phyloP scores from a whole-genome alignment of 2,797 vertebrate species.

The Cichlasoma orientale region DNA sequence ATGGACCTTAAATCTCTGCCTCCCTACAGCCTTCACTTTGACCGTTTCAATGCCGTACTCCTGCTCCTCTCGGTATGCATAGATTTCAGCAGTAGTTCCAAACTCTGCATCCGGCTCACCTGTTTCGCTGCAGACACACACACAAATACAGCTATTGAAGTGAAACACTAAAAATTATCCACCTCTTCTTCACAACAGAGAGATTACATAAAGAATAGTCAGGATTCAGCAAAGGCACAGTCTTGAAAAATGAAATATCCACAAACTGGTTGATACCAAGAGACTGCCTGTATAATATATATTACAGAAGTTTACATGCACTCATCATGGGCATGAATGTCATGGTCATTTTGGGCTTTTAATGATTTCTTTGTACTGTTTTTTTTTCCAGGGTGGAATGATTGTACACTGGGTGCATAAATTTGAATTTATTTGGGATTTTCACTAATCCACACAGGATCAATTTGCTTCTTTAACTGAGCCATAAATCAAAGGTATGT shows the following conservation, averaged over 20 bases:
- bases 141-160: neutral
- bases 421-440: neutral
- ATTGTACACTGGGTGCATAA: too few relatives aligned
- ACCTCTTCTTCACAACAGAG: neutral
- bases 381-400: too few relatives aligned
- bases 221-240: too few relatives aligned
- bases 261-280: neutral
- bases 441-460: neutral
- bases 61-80: slow-evolving; percentile 95
- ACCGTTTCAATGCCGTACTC: slow-evolving; percentile 97
- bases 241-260: neutral
- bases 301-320: neutral
- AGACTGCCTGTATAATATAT: neutral
- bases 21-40: slow-evolving; percentile 96
- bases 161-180: neutral
- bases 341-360: neutral
- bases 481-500: neutral
- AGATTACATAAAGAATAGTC: neutral
- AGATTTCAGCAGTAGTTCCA: slow-evolving; percentile 98
- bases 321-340: neutral
- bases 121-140: slow-evolving; percentile 57
- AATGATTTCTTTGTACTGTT: too few relatives aligned
- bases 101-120: slow-evolving; percentile 82
- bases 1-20: slow-evolving; percentile 96
- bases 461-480: neutral